Evolutionary conservation across 37 sponge, comb jelly and placozoan species (phyloP).

Genomic region (Cliona cf. orientalis): DNA sequence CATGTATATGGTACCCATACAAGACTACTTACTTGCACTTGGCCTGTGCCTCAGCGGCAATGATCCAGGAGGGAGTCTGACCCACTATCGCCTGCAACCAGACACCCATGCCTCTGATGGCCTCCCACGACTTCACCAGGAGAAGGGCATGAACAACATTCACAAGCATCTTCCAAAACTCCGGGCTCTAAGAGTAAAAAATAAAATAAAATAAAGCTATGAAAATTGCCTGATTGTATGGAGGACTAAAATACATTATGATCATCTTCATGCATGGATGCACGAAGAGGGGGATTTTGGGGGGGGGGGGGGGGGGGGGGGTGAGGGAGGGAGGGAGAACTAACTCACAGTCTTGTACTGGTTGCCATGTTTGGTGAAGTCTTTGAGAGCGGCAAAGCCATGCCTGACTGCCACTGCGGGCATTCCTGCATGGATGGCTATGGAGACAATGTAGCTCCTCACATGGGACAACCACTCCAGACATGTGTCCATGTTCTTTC

Average conservation of each 20-base stretch:
- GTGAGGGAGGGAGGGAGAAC: too few relatives aligned
- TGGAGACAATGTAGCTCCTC: conserved; percentile 79
- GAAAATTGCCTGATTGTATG: too few relatives aligned
- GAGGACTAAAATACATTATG: not conserved
- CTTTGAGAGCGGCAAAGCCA: conserved; percentile 75
- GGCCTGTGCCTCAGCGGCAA: conserved; percentile 77
- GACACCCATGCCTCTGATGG: conserved; percentile 71
- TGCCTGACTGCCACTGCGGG: conserved; percentile 83
- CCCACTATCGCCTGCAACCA: conserved; percentile 56
- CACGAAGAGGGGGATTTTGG: too few relatives aligned
- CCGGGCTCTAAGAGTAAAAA: conserved; percentile 39
- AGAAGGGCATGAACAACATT: conserved; percentile 74
- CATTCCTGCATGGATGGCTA: conserved; percentile 85
- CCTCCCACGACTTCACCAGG: conserved; percentile 73
- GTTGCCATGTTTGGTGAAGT: conserved; percentile 1
- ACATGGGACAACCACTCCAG: conserved; percentile 86
- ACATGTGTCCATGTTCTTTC: conserved; percentile 88
- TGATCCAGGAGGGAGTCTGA: conserved; percentile 61
- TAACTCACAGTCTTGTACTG: conserved; percentile 26
- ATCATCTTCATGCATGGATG: not conserved
- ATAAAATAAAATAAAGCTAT: not conserved
- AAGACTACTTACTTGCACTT: conserved; percentile 56
- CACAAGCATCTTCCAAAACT: conserved; percentile 81
- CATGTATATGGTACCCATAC: not conserved
- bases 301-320: too few relatives aligned